A percentile compares a stretch with the other conserved stretches of the same genome.
phyloP scores from a whole-genome alignment of 1,140 invertebrate species.

The Augochlora pura region DNA sequence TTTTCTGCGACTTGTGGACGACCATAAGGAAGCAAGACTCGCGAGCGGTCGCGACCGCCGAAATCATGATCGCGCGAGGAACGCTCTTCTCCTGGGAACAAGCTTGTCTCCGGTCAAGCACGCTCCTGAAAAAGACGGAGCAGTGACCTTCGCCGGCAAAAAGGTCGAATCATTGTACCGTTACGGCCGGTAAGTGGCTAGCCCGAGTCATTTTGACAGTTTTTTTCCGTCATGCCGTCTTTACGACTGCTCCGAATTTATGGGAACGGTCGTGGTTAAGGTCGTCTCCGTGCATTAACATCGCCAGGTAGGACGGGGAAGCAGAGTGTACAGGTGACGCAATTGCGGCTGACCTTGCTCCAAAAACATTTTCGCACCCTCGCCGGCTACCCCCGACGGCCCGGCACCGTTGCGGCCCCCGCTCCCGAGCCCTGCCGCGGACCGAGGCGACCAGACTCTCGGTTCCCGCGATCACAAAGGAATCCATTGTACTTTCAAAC shows the following conservation, averaged over 20 bases:
- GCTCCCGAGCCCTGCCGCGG: not conserved
- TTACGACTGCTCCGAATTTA: conserved; percentile 73
- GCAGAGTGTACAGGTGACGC: conserved; percentile 74
- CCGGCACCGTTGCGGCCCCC: conserved; percentile 10
- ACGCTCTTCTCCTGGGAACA: conserved; percentile 19
- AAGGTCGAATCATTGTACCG: conserved; percentile 46
- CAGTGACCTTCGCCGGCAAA: conserved; percentile 47
- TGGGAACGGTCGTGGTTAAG: conserved; percentile 67
- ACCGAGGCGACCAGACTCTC: not conserved
- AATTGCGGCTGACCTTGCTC: conserved; percentile 76
- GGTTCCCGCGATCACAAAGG: conserved; percentile 44
- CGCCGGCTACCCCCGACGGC: not conserved
- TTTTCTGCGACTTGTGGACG: no score
- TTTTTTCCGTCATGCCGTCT: conserved; percentile 39
- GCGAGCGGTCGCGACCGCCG: not conserved
- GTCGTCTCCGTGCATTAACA: conserved; percentile 63
- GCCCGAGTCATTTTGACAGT: conserved; percentile 34
- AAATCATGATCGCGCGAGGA: conserved; percentile 22
- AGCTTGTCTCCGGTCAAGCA: not conserved
- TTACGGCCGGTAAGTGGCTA: conserved; percentile 26
- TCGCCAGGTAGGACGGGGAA: conserved; percentile 57
- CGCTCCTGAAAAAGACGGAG: conserved; percentile 37
- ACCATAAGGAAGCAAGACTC: no score
- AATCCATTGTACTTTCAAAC: conserved; percentile 50
- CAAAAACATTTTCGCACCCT: conserved; percentile 70